Evolutionary conservation across 2,888 invertebrate genomes (phyloP), one percentile per base, ranked within the genome.

Genomic region (Coelinius sp.): DNA sequence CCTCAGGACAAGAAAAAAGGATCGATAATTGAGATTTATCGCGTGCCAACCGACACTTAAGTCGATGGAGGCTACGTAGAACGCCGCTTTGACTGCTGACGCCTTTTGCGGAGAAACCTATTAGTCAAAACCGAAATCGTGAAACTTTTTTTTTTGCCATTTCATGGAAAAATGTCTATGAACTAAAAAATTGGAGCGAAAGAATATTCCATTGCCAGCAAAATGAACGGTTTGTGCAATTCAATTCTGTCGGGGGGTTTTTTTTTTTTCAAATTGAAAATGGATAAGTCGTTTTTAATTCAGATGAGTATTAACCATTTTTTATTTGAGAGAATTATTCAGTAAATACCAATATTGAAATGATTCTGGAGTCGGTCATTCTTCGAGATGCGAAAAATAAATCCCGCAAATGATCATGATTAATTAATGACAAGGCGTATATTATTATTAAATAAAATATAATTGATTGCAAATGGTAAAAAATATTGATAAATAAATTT

Each of bases 1-100:
- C 49, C 41, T 56, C 35, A 27, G 17, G 22, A 46, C 76, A 71
- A 75, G 75, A 74, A 73, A 75, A 75, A 77, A 76, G 77, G 77
- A 79, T 80, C 81, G 78, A 79, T 80, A 81, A 81, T 82, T 81
- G 78, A 81, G 80, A 80, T 80, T 79, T 81, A 82, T 80, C 80
- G 78, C 75, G 77, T 77, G 78, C 69, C 62, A 65, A 71, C 67
- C 69, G 67, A 68, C 64, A 68, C 73, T 76, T 71, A 73, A 72
- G 68, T 72, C 71, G 75, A 66, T 63, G 44, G 66, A 63, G 63
- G 41, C 63, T 24, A 63, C 41, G 41, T 24, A 22, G 41, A 63
- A 35, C 20, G 35, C 62, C n/a, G 38, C n/a, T 62, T 14, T 46
- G 31, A 46, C 46, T 62, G 53, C 59, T 59, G 25, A 24, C 27